Evolutionary conservation across 1,140 invertebrate species (phyloP).

Genomic region (Diuraphis noxia): DNA sequence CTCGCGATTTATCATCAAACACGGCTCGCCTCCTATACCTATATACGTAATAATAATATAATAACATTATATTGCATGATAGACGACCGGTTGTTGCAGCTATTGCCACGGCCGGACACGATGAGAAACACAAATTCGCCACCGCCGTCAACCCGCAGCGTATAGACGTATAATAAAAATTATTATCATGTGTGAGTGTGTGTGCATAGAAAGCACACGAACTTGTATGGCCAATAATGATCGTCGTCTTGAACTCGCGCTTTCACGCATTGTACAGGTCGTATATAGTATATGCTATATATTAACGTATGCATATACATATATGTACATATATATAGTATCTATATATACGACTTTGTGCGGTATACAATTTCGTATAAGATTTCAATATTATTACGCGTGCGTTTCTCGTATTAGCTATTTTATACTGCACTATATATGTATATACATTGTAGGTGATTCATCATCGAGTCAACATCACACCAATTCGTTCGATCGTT

Average conservation of each 20-base stretch:
- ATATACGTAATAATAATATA: neutral
- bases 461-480: neutral
- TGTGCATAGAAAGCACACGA: neutral
- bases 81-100: neutral
- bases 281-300: neutral
- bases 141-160: neutral
- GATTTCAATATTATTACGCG: neutral
- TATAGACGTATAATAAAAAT: neutral
- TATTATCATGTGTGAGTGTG: neutral
- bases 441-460: neutral
- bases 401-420: neutral
- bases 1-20: conserved; percentile 31
- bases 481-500: neutral
- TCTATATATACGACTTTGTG: neutral
- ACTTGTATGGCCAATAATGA: neutral
- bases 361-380: neutral
- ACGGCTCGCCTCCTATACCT: neutral
- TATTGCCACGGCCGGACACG: neutral
- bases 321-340: neutral
- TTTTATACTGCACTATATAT: neutral
- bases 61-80: neutral
- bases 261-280: neutral
- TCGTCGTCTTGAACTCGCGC: neutral
- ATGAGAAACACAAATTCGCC: neutral
- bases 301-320: neutral